These are phyloP conservation scores for Euura lappo DNA, from an alignment of 1,140 invertebrate species.

Conservation along the genomic window DNA sequence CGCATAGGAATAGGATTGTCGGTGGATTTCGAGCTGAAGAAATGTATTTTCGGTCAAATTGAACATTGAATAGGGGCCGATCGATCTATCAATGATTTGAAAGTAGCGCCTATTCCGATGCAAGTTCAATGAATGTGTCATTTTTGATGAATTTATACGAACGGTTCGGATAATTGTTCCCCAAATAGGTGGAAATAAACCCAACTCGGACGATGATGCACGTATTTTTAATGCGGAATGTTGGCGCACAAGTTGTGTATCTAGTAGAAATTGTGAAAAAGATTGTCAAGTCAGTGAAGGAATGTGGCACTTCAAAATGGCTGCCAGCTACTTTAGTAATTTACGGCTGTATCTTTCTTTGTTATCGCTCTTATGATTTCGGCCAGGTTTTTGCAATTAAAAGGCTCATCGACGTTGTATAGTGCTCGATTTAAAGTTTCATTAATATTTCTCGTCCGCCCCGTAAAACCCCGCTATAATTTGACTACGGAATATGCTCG, in stretches of 20 bases:
- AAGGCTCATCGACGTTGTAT: conserved; percentile 26
- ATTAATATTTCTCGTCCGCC: conserved; percentile 25
- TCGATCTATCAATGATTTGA: background rate
- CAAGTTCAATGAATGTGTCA: conserved; percentile 7
- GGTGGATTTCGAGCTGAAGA: no score
- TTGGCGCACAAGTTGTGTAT: conserved; percentile 18
- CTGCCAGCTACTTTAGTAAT: conserved; percentile 62
- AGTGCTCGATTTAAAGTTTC: conserved; percentile 33
- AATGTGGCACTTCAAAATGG: conserved; percentile 66
- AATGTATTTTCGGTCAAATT: no score
- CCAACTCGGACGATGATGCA: background rate
- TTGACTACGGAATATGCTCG: conserved; percentile 48
- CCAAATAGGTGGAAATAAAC: conserved; percentile 3
- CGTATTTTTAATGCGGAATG: background rate
- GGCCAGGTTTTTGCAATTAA: conserved; percentile 29
- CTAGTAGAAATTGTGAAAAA: conserved; percentile 52
- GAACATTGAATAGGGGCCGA: no score
- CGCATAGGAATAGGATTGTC: no score
- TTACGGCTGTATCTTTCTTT: conserved; percentile 61
- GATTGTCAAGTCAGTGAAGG: conserved; percentile 57
- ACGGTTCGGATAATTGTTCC: background rate
- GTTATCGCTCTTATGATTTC: conserved; percentile 55
- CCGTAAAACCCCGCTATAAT: conserved; percentile 26
- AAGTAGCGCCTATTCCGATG: background rate
- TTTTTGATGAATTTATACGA: background rate